Evolutionary conservation across 2,113 vertebrate species (phyloP).

Genomic region (Dolichotis patagonum): DNA sequence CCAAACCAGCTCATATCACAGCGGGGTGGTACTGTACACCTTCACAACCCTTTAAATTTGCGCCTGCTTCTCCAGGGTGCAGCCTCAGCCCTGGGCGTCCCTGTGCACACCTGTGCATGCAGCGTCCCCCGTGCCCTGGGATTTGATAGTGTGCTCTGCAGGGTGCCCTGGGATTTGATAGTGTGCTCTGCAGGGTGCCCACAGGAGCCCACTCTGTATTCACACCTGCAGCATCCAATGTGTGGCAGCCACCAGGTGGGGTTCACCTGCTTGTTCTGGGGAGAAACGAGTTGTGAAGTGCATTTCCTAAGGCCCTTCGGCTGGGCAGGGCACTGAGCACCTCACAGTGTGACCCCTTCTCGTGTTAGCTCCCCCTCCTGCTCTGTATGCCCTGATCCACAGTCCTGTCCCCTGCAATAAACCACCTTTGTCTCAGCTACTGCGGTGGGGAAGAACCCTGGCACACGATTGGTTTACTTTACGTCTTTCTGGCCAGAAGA

Average conservation of each 20-base stretch:
- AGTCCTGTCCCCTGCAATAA: neutral
- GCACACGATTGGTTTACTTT: neutral
- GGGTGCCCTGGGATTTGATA: neutral
- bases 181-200: rapidly evolving
- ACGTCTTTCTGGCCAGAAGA: constrained; percentile 9
- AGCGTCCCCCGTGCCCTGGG: neutral
- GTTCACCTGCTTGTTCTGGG: neutral
- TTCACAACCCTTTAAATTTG: rapidly evolving
- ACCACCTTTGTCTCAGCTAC: neutral
- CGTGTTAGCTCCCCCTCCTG: neutral
- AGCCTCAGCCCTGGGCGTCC: neutral
- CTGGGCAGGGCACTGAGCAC: neutral
- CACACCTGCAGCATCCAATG: neutral
- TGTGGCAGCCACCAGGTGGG: rapidly evolving
- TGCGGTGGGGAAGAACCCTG: neutral
- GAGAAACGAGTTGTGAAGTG: neutral
- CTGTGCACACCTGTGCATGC: neutral
- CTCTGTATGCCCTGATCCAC: no score
- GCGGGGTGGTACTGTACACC: neutral
- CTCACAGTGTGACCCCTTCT: neutral
- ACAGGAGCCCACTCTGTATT: neutral
- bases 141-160: rapidly evolving
- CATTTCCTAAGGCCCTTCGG: neutral
- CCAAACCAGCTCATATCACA: neutral
- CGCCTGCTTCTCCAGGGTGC: rapidly evolving